Conservation (phyloP, 2,797 vertebrate genomes). For the Tinamus major region DNA sequence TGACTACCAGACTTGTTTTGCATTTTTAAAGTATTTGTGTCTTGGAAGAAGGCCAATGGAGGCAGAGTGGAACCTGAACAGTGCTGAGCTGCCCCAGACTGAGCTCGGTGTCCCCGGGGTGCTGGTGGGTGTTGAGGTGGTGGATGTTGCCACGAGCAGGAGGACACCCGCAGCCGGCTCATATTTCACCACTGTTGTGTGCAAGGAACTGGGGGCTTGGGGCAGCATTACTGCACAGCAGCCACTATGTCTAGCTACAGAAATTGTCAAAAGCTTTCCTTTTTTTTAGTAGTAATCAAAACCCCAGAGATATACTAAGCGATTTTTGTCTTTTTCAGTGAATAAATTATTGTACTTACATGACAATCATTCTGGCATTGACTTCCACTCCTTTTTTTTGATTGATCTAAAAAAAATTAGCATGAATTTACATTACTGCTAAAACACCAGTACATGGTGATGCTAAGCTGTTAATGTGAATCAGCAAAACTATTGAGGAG, state of each 20-base stretch:
- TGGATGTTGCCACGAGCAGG: no score
- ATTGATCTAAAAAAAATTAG: conserved; percentile 36
- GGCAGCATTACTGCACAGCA: neutral
- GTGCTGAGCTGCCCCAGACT: conserved; percentile 1
- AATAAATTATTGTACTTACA: neutral
- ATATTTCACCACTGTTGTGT: rapidly evolving
- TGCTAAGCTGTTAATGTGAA: conserved; percentile 8
- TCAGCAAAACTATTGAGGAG: conserved; percentile 13
- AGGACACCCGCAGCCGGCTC: rapidly evolving
- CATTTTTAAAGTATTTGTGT: neutral
- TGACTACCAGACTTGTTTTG: neutral
- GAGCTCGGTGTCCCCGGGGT: no score
- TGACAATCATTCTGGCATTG: conserved; percentile 30
- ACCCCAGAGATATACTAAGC: neutral
- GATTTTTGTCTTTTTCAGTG: neutral
- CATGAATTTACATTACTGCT: conserved; percentile 50
- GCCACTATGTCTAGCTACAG: neutral
- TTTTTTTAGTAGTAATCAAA: neutral
- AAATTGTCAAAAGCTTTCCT: neutral
- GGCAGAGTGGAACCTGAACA: neutral
- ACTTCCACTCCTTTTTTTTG: conserved; percentile 34
- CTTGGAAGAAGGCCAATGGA: conserved; percentile 47
- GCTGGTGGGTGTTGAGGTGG: neutral
- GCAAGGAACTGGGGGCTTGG: neutral
- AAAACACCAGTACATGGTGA: conserved; percentile 15